Evolutionary conservation across 1,140 invertebrate species (phyloP).

Genomic region (Drosophila quadrilineata): DNA sequence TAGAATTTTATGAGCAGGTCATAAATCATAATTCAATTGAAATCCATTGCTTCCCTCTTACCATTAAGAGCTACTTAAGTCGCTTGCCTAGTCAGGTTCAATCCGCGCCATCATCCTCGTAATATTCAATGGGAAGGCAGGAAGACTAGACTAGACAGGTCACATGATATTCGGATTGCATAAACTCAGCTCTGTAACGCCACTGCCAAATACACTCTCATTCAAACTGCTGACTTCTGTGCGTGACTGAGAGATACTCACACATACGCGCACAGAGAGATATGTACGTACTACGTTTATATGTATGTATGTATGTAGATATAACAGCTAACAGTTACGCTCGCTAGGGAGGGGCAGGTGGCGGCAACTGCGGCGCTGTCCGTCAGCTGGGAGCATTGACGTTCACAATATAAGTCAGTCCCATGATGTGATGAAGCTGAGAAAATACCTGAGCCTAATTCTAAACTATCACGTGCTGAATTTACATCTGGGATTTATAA

Average conservation of each 20-base stretch:
- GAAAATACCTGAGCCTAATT: conserved; percentile 1
- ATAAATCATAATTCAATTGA: conserved; percentile 68
- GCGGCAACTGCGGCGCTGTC: not conserved
- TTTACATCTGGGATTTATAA: too few relatives aligned
- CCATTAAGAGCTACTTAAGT: conserved; percentile 22
- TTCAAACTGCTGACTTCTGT: conserved; percentile 41
- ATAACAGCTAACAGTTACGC: conserved; percentile 37
- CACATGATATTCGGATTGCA: conserved; percentile 70
- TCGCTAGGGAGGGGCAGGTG: conserved; percentile 45
- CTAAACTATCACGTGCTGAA: conserved; percentile 34
- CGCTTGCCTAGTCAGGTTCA: not conserved
- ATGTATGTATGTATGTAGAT: conserved; percentile 1
- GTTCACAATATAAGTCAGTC: conserved; percentile 48
- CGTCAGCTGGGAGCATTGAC: conserved; percentile 37
- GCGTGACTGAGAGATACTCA: conserved; percentile 54
- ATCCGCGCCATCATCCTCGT: not conserved
- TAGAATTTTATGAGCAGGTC: conserved; percentile 39
- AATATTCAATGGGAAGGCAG: conserved; percentile 21
- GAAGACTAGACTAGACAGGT: conserved; percentile 33
- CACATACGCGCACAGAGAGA: conserved; percentile 18
- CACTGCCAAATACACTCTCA: conserved; percentile 4
- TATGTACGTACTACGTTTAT: too few relatives aligned
- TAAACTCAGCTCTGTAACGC: conserved; percentile 64
- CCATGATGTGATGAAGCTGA: conserved; percentile 42
- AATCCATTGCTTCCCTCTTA: conserved; percentile 44